These are phyloP conservation scores for Hecatera dysodea DNA, from an alignment of 2,888 invertebrate species.

Conservation along the genomic window DNA sequence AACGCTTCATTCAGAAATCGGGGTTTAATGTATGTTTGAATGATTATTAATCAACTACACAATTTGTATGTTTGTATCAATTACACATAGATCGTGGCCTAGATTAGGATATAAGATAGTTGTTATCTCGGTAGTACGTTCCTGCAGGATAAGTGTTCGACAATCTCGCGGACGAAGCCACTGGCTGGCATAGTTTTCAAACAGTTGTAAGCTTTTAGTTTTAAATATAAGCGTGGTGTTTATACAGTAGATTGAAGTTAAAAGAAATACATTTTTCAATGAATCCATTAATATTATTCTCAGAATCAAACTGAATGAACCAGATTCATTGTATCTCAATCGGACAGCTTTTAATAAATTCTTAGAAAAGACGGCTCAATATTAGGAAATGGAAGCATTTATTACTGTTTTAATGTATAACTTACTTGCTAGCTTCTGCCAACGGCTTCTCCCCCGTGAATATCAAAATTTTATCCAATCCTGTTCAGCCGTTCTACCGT, in stretches of 20 bases:
- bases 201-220: conserved; percentile 4
- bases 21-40: too few relatives aligned
- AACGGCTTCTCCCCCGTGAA: too few relatives aligned
- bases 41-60: too few relatives aligned
- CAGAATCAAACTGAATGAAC: conserved; percentile 24
- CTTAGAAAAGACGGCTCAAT: conserved; percentile 25
- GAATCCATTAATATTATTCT: conserved; percentile 35
- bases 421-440: too few relatives aligned
- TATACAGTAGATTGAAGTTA: conserved; percentile 27
- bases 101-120: neutral
- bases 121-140: neutral
- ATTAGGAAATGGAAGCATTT: conserved; percentile 1
- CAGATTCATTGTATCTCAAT: conserved; percentile 36
- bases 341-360: conserved; percentile 36
- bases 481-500: too few relatives aligned
- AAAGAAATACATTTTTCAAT: conserved; percentile 31
- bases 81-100: too few relatives aligned
- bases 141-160: neutral
- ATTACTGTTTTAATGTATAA: conserved; percentile 10
- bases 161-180: neutral
- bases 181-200: neutral
- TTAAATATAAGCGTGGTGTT: conserved; percentile 6
- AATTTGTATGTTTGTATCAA: too few relatives aligned
- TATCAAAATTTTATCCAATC: too few relatives aligned
- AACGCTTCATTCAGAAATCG: too few relatives aligned